Evolutionary conservation across 2,113 vertebrate genomes (phyloP).

Genomic region (Larimichthys crocea): DNA sequence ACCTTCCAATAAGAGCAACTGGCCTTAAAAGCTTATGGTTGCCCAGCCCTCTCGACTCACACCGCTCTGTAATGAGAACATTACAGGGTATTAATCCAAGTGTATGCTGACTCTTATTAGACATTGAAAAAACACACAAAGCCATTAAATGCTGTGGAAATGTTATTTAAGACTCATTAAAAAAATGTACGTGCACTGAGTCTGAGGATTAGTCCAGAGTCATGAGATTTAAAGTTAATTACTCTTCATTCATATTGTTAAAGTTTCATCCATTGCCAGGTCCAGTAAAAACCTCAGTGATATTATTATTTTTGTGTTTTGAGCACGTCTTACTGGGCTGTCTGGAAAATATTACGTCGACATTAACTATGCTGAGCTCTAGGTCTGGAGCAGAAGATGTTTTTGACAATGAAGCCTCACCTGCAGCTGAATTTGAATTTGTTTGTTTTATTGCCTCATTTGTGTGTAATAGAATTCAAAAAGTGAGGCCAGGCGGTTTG

Average conservation of each 20-base stretch:
- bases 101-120: slow-evolving; percentile 57
- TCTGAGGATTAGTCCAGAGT: slow-evolving; percentile 63
- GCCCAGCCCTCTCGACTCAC: slow-evolving; percentile 5
- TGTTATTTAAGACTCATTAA: slow-evolving; percentile 57
- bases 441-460: slow-evolving; percentile 56
- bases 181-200: slow-evolving; percentile 39
- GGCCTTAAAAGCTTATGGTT: slow-evolving; percentile 44
- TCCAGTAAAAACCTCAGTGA: slow-evolving; percentile 28
- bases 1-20: slow-evolving; percentile 26
- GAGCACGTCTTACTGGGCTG: background rate
- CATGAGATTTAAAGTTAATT: slow-evolving; percentile 70
- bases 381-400: slow-evolving; percentile 1
- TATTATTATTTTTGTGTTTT: background rate
- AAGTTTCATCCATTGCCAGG: slow-evolving; percentile 48
- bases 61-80: slow-evolving; percentile 56
- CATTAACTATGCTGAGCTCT: background rate
- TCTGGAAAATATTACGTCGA: background rate
- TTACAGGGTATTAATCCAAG: slow-evolving; percentile 72
- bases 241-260: slow-evolving; percentile 54
- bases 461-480: slow-evolving; percentile 40
- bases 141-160: slow-evolving; percentile 52
- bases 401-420: slow-evolving; percentile 19
- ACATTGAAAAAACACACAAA: slow-evolving; percentile 60
- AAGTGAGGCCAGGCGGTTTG: slow-evolving; percentile 54
- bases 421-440: slow-evolving; percentile 56